A percentile compares a stretch with the other conserved stretches of the same genome.
Conservation (phyloP, 2,797 vertebrate species). For the Rhynchotus rufescens region DNA sequence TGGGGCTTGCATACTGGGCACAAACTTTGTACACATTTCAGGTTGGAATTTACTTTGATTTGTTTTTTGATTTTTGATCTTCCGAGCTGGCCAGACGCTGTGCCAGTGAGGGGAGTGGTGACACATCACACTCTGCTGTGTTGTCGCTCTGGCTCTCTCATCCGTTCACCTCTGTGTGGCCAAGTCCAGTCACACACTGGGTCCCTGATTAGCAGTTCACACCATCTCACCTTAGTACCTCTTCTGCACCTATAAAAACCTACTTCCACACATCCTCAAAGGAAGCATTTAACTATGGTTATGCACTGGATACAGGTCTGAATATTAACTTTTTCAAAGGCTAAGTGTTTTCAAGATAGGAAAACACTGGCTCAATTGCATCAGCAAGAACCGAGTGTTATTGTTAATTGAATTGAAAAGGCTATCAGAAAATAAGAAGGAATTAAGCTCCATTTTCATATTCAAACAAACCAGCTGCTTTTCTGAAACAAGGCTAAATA, state of each 20-base stretch:
- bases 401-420: background rate
- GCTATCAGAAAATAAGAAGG: background rate
- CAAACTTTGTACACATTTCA: background rate
- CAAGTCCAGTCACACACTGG: rapidly evolving
- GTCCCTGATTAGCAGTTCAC: background rate
- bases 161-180: rapidly evolving
- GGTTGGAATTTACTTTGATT: background rate
- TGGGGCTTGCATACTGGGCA: background rate
- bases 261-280: background rate
- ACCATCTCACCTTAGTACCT: background rate
- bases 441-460: background rate
- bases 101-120: background rate
- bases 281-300: background rate
- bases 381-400: background rate
- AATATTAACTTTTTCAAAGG: background rate
- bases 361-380: background rate
- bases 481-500: background rate
- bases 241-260: background rate
- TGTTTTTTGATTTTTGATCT: constrained; percentile 6
- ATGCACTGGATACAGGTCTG: rapidly evolving
- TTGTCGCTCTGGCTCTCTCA: background rate
- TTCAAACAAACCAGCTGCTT: background rate
- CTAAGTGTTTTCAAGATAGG: rapidly evolving
- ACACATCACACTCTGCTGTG: background rate
- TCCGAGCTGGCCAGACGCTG: rapidly evolving